Percentiles rank a stretch among this genome's conserved stretches.
Evolutionary conservation across 2,797 vertebrate genomes (phyloP).

Genomic region (Momotus momota): DNA sequence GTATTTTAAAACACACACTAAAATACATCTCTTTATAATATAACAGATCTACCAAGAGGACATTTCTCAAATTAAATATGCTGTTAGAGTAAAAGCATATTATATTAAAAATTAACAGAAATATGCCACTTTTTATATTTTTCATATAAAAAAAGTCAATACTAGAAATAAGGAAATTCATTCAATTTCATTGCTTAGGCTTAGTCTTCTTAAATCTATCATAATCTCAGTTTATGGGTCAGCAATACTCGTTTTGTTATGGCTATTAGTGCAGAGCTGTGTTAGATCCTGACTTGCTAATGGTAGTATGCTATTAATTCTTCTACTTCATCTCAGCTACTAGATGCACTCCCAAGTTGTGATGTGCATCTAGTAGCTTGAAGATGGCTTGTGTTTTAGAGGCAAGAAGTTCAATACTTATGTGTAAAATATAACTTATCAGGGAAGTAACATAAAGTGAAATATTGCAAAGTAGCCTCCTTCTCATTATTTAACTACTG

Average conservation of each 20-base stretch:
- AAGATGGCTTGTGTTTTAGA: neutral
- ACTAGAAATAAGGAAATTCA: neutral
- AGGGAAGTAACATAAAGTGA: neutral
- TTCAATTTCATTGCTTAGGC: neutral
- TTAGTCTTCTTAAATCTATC: neutral
- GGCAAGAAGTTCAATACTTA: neutral
- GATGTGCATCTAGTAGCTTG: neutral
- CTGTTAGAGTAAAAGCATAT: neutral
- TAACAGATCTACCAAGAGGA: neutral
- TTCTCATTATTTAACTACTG: neutral
- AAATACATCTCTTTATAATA: neutral
- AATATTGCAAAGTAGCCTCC: neutral
- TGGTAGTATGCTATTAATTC: neutral
- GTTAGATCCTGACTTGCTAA: neutral
- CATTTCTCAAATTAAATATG: neutral
- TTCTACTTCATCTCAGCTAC: neutral
- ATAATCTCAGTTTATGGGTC: neutral
- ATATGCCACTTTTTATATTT: neutral
- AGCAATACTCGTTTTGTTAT: neutral
- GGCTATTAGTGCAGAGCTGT: neutral
- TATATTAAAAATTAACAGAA: neutral
- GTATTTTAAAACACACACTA: neutral
- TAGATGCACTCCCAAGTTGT: neutral
- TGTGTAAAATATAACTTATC: neutral
- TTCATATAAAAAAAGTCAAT: neutral